Evolutionary conservation across 2,797 vertebrate genomes (phyloP).

Genomic region (Pelodytes ibericus): DNA sequence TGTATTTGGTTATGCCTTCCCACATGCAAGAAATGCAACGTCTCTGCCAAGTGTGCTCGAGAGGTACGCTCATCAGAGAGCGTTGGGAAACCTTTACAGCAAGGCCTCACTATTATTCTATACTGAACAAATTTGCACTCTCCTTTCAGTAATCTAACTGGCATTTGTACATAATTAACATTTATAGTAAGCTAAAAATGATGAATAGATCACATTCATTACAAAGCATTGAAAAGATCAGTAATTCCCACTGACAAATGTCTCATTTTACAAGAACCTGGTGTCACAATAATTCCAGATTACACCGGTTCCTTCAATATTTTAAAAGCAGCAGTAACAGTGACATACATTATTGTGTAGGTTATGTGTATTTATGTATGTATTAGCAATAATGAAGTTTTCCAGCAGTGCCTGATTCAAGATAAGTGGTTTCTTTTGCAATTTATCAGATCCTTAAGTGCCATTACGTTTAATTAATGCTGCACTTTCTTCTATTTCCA

Average conservation of each 20-base stretch:
- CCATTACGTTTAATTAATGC: conserved; percentile 50
- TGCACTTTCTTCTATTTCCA: conserved; percentile 39
- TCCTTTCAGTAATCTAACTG: no score
- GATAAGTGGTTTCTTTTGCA: conserved; percentile 43
- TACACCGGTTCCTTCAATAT: not conserved
- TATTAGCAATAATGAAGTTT: conserved; percentile 43
- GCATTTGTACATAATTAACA: not conserved
- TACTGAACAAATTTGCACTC: no score
- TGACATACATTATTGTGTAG: conserved; percentile 12
- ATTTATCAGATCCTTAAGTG: conserved; percentile 41
- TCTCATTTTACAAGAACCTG: not conserved
- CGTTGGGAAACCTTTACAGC: no score
- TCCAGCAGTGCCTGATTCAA: conserved; percentile 36
- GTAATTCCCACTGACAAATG: conserved; percentile 2
- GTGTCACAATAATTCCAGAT: not conserved
- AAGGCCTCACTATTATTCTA: no score
- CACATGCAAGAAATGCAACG: no score
- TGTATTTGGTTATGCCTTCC: no score
- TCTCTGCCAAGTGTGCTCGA: no score
- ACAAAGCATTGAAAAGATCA: not conserved
- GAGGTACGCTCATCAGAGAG: no score
- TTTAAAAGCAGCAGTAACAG: conserved; percentile 2
- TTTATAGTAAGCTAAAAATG: not conserved
- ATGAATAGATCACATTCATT: not conserved
- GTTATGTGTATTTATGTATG: conserved; percentile 40